Base-by-base conservation (phyloP, 1,140 invertebrate species). In the Drosophila athabasca region DNA sequence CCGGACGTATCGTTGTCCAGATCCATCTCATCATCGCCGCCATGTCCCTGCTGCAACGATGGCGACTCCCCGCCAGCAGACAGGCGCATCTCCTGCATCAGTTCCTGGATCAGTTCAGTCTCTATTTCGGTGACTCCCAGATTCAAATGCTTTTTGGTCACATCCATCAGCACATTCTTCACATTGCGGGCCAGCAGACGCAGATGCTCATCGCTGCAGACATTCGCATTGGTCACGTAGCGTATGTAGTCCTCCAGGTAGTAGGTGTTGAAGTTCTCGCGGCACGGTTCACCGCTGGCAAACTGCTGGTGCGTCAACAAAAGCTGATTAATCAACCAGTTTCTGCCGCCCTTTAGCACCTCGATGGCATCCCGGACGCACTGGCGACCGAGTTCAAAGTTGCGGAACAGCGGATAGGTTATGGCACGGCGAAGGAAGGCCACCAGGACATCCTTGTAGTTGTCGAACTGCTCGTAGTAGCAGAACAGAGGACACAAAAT, bases 351-450 rank as follows among this genome's bases (percentile, higher is more conserved):
- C 22, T 90, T 85, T 2, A 91, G 62, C 19, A 90, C 90, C 29
- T 90, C 81, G 48, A 91, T 87, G 35, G 84, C 84, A 78, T 91
- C 88, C 3, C 80, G 51, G 0, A 91, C 72, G 35, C 90, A 91
- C 29, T 80, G 64, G 8, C 81, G 71, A 0, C 84, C 79, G 19
- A 91, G 61, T 22, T 91, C 90, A 9, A 87, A 91, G 53, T 91
- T 91, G 0, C 90, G 69, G 51, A 81, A 91, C 48, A 91, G 43
- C 31, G 90, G 90, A 65, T 91, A 91, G n/a, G 88, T 91, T 7
- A 91, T 72, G 2, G 77, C 78, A 4, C 90, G 80, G 2, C 90
- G 74, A 43, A 91, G 19, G 19, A 91, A 91, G 19, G 79, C 83
- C 29, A 90, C 71, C 24, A 91, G 61, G 1, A 91, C 90, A 45